Evolutionary conservation across 2,888 invertebrate species (phyloP).

Genomic region (Eudasyphora cyanicolor): DNA sequence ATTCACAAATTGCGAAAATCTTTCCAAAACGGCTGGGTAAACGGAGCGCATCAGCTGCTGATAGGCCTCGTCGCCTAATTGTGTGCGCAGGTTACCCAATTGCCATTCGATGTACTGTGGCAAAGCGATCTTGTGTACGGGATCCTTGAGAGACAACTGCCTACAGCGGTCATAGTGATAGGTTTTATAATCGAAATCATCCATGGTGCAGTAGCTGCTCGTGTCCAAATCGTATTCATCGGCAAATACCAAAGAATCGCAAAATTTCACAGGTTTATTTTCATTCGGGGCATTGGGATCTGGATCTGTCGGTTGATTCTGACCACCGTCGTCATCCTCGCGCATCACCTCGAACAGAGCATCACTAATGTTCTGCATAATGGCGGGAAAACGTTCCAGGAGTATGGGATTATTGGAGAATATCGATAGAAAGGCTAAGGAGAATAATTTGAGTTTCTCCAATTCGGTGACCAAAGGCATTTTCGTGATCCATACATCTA

Average conservation of each 20-base stretch:
- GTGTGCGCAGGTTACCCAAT: slow-evolving; percentile 85
- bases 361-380: slow-evolving; percentile 88
- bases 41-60: slow-evolving; percentile 87
- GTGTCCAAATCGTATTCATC: slow-evolving; percentile 79
- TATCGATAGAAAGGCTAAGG: slow-evolving; percentile 85
- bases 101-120: slow-evolving; percentile 87
- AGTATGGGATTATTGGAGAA: slow-evolving; percentile 86
- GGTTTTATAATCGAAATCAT: slow-evolving; percentile 83
- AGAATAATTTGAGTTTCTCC: slow-evolving; percentile 91
- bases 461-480: slow-evolving; percentile 89
- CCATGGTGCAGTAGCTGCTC: slow-evolving; percentile 74
- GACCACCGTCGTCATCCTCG: slow-evolving; percentile 85
- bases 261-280: slow-evolving; percentile 69
- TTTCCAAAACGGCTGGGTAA: slow-evolving; percentile 86
- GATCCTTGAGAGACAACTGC: slow-evolving; percentile 86
- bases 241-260: slow-evolving; percentile 79
- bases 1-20: slow-evolving; percentile 83
- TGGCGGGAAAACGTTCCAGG: slow-evolving; percentile 86
- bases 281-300: slow-evolving; percentile 52
- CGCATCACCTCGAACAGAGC: slow-evolving; percentile 90
- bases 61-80: slow-evolving; percentile 89
- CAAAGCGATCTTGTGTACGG: slow-evolving; percentile 89
- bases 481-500: slow-evolving; percentile 89
- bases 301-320: slow-evolving; percentile 78
- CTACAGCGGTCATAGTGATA: slow-evolving; percentile 87